phyloP scores from a whole-genome alignment of 2,888 invertebrate genomes.

The Microplitis deprimator region DNA sequence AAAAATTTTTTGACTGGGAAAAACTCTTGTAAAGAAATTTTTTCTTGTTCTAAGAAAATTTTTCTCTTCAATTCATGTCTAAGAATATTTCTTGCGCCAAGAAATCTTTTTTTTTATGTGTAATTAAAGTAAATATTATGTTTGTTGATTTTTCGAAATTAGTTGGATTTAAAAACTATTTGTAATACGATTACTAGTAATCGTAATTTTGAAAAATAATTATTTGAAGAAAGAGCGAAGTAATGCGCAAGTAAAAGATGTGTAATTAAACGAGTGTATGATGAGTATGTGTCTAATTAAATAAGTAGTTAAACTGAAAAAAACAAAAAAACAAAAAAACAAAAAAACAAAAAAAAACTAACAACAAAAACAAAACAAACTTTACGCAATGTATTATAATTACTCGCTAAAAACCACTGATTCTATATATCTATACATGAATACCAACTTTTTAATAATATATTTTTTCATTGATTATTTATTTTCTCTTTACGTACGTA shows the following conservation, averaged over 20 bases:
- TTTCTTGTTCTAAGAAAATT: too few relatives aligned
- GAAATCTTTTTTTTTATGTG: too few relatives aligned
- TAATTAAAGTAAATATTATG: too few relatives aligned
- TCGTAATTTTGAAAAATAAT: constrained; percentile 22
- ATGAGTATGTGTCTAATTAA: constrained; percentile 35
- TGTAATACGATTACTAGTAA: constrained; percentile 10
- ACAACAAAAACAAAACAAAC: constrained; percentile 32
- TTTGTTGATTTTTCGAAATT: constrained; percentile 40
- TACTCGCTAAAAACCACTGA: constrained; percentile 51
- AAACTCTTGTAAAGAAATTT: too few relatives aligned
- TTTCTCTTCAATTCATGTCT: too few relatives aligned
- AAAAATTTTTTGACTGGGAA: too few relatives aligned
- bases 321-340: constrained; percentile 14
- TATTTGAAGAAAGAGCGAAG: not conserved
- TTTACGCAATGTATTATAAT: constrained; percentile 58
- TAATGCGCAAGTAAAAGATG: not conserved
- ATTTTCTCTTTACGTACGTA: constrained; percentile 53
- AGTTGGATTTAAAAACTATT: constrained; percentile 2
- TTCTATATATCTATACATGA: constrained; percentile 43
- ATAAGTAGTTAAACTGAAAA: constrained; percentile 20
- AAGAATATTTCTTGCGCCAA: too few relatives aligned
- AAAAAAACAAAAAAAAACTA: too few relatives aligned
- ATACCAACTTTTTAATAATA: constrained; percentile 59
- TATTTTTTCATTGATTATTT: constrained; percentile 62
- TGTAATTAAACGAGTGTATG: constrained; percentile 17